Evolutionary conservation across 2,888 invertebrate genomes (phyloP).

Genomic region (Drosophila prolongata): DNA sequence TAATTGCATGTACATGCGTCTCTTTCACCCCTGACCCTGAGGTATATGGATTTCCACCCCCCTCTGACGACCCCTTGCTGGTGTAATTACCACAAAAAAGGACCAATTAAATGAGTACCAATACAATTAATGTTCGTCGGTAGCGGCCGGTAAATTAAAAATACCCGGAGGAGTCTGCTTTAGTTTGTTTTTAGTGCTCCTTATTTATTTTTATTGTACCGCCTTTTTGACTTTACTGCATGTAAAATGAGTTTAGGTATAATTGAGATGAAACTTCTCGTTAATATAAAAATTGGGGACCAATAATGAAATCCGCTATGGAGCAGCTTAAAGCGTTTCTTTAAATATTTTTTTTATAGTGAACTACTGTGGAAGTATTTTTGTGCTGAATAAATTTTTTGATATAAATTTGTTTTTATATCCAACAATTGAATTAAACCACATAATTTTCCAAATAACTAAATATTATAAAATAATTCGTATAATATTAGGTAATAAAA

Average conservation of each 20-base stretch:
- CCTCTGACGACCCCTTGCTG: not conserved
- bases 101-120: constrained; percentile 65
- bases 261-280: not conserved
- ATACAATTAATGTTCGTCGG: constrained; percentile 46
- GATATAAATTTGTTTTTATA: too few species aligned
- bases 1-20: constrained; percentile 32
- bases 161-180: not conserved
- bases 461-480: too few species aligned
- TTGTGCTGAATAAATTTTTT: too few species aligned
- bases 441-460: too few species aligned
- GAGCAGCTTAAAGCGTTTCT: too few species aligned
- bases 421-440: too few species aligned
- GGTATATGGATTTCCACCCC: constrained; percentile 10
- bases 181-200: constrained; percentile 13
- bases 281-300: constrained; percentile 1
- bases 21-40: constrained; percentile 13
- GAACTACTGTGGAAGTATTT: too few species aligned
- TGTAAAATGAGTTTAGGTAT: constrained; percentile 5
- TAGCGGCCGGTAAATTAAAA: too few species aligned
- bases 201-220: constrained; percentile 32
- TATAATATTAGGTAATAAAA: too few species aligned
- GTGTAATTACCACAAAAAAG: constrained; percentile 48
- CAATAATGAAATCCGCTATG: too few species aligned
- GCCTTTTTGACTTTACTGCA: constrained; percentile 18
- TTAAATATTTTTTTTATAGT: too few species aligned